Evolutionary conservation across 2,113 vertebrate genomes (phyloP), one percentile per base, ranked within the genome.

Genomic region (Silurus meridionalis): DNA sequence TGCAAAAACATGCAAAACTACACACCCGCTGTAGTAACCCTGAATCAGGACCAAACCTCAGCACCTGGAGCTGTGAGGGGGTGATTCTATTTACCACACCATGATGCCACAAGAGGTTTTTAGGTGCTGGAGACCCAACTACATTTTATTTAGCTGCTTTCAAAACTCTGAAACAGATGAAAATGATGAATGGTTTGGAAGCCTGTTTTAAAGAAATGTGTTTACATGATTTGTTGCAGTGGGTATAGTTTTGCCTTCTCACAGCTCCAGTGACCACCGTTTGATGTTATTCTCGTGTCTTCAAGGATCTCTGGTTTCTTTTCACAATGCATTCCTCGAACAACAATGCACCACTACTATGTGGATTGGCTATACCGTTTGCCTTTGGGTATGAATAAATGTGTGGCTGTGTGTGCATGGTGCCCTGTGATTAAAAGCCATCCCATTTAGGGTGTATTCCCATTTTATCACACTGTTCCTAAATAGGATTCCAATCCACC

Each of bases 271-370:
- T 74, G 71, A 50, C 8, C 46, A 15, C 46, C 19, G 37, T 48
- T 72, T 46, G 19, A 74, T 74, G 46, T 74, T 21, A 74, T 74
- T 74, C 8, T 19, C 4, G 14, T 66, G 82, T 87, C 60, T n/a
- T n/a, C 25, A 21, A 88, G 25, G 83, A 64, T 58, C 23, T 58
- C 67, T 48, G 25, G 50, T 75, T 57, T 80, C 55, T 13, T 58
- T 23, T 15, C 25, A 58, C 77, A 60, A 25, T 17, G 7, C 11
- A 11, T 28, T 53, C 15, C 10, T 23, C 9, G 21, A 53, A 77
- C 6, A 77, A 2, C 23, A n/a, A 58, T 58, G 14, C 53, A 79
- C 46, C 69, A 71, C 28, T 71, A 11, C 13, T 74, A 57, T n/a
- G 52, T 78, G 52, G 19, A 78, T 8, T 57, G 77, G 10, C 53